Evolutionary conservation across 2,888 invertebrate genomes (phyloP).

Genomic region (Thalpophila matura): DNA sequence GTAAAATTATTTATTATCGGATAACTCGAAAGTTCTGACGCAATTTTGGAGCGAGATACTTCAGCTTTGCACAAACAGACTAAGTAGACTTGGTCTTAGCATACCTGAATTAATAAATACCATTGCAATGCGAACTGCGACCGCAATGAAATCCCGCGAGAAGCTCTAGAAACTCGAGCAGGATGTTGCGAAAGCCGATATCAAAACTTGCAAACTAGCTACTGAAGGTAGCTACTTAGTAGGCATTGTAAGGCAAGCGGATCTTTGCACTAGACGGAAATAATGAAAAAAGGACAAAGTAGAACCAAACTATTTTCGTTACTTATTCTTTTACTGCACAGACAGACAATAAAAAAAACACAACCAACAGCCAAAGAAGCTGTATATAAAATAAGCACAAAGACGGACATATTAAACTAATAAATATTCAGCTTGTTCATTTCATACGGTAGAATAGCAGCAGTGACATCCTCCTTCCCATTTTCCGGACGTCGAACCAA

Average conservation of each 20-base stretch:
- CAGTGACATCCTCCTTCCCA: conserved; percentile 56
- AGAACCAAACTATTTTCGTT: conserved; percentile 20
- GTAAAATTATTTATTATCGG: conserved; percentile 4
- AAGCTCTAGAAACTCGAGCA: conserved; percentile 26
- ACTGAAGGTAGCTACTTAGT: conserved; percentile 20
- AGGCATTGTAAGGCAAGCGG: not conserved
- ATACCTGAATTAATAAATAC: conserved; percentile 49
- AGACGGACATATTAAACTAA: conserved; percentile 61
- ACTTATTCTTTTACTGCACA: conserved; percentile 19
- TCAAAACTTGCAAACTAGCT: conserved; percentile 34
- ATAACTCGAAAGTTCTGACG: conserved; percentile 6
- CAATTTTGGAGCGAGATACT: not conserved
- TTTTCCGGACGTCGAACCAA: conserved; percentile 65
- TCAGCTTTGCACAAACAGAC: conserved; percentile 27
- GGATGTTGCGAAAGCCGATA: conserved; percentile 41
- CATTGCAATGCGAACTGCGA: conserved; percentile 37
- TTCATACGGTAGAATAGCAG: conserved; percentile 49
- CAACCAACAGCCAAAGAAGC: conserved; percentile 43
- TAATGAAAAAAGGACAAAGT: conserved; percentile 28
- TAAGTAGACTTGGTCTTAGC: conserved; percentile 23
- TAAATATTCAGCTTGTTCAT: conserved; percentile 61
- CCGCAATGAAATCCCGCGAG: conserved; percentile 28
- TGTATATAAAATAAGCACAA: conserved; percentile 37
- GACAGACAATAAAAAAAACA: conserved; percentile 21
- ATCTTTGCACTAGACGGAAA: conserved; percentile 14